phyloP scores from a whole-genome alignment of 2,888 invertebrate species.

The Cantharis rufa region DNA sequence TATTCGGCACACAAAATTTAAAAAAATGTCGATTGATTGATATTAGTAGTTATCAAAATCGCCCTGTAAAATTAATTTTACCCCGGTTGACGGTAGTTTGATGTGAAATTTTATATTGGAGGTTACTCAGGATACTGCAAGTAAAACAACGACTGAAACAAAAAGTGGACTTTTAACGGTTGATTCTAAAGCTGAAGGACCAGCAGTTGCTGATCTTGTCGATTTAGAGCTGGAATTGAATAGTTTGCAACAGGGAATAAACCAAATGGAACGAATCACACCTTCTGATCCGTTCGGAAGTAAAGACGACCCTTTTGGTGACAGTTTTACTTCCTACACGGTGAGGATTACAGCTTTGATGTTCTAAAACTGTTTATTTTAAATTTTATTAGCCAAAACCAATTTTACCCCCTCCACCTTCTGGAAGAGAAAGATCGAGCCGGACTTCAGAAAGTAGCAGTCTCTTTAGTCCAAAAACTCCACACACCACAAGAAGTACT shows the following conservation, averaged over 20 bases:
- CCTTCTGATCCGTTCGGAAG: slow-evolving; percentile 68
- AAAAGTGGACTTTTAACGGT: slow-evolving; percentile 33
- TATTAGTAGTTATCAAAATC: neutral
- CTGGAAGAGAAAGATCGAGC: slow-evolving; percentile 42
- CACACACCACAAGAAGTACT: slow-evolving; percentile 44
- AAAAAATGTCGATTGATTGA: too few species aligned
- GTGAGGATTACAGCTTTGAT: slow-evolving; percentile 34
- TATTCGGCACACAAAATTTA: neutral
- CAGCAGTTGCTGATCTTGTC: slow-evolving; percentile 83
- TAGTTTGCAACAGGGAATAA: slow-evolving; percentile 82
- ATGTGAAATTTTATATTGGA: neutral
- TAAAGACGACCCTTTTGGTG: slow-evolving; percentile 73
- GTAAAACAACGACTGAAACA: slow-evolving; percentile 25
- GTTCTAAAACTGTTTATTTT: neutral
- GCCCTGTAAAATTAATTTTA: neutral
- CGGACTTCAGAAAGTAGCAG: slow-evolving; percentile 49
- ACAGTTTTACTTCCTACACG: slow-evolving; percentile 69
- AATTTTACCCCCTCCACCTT: slow-evolving; percentile 50
- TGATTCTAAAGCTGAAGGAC: slow-evolving; percentile 44
- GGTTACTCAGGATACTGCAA: slow-evolving; percentile 22
- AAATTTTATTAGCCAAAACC: slow-evolving; percentile 37
- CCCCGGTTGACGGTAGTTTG: neutral
- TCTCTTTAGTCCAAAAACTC: slow-evolving; percentile 53
- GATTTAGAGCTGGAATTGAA: slow-evolving; percentile 86
- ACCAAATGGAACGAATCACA: slow-evolving; percentile 86